Base-by-base conservation (phyloP, 2,113 vertebrate genomes). In the Pipa parva region DNA sequence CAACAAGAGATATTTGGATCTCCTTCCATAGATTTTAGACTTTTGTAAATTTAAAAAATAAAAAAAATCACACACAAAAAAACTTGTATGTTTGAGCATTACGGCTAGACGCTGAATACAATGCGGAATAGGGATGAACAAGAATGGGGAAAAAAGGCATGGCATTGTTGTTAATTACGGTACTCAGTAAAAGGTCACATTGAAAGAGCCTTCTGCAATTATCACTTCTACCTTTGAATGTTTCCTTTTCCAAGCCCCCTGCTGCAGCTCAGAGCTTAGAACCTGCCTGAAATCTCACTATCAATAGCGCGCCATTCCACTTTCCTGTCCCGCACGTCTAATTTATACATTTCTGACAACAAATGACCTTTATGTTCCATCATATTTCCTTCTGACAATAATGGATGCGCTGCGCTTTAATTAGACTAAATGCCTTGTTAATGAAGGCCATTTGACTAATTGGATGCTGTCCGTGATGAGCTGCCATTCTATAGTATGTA, bases 191-290 rank as follows among this genome's bases (percentile, higher is more conserved):
- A 71, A 71, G 72, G 28, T 46, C 72, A 76, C 77, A 71, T 73
- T 46, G 71, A 73, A 71, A n/a, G 6, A 77, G 74, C 61, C 71
- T 65, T 73, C 28, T 63, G 55, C 28, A 75, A 72, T 80, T 80
- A 83, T 80, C 75, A 72, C 72, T 75, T 78, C 59, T 74, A 75
- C 74, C 72, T 76, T 69, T 66, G 63, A 17, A 72, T 73, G 60
- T 73, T 74, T 75, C 63, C 76, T 59, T 61, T 63, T 71, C 65
- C 69, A 52, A 62, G 63, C 64, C 68, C 74, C 73, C 77, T 73
- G 28, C 45, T 33, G 59, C 27, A 2, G 1, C 17, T 49, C 18
- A 46, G 11, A 33, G 21, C 12, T 24, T 4, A 24, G 8, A 27
- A 39, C 4, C 31, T 28, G 18, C 57, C 66, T 9, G 66, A 39